Evolutionary conservation across 1,140 invertebrate species (phyloP), one percentile per base, ranked within the genome.

Genomic region (Paraescarpia echinospica): DNA sequence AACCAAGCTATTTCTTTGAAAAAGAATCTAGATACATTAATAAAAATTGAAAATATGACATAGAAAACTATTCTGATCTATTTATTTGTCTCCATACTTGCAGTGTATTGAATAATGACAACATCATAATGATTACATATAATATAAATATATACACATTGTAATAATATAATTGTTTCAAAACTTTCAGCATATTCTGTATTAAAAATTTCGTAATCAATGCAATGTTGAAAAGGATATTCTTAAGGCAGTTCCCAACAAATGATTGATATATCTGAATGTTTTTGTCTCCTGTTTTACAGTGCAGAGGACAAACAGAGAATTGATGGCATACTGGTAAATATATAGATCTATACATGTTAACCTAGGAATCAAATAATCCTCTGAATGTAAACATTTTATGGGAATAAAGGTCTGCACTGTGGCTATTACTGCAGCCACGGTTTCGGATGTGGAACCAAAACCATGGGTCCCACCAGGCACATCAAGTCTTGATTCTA

Each of bases 321-420:
- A 35, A 90, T 90, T 35, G 33, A 90, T 33, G 27, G 89, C 89
- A 90, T 90, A 90, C 35, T 90, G 89, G 89, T 90, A 90, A 34
- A 90, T 90, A 90, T 33, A 90, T 89, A 89, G 4, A 89, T 89
- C 2, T n/a, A 90, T 90, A 34, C 33, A 90, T 22, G 89, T 34
- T 35, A 9, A 90, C 89, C 33, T 5, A 90, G 8, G 22, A n/a
- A 35, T 33, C 4, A 18, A 35, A 90, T 90, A 1, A 90, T 34
- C 89, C n/a, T 22, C 89, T 33, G 89, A 33, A 89, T 18, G 18
- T 12, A 41, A 41, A 4, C 12, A 12, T 6, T 41, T 41, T 4
- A 41, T 41, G 12, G 41, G 12, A 41, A 41, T 12, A 41, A 41
- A 41, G 41, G 41, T 12, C 4, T 41, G 41, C 41, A 41, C 41